Evolutionary conservation across 2,797 vertebrate species (phyloP), one percentile per base, ranked within the genome.

Genomic region (Peromyscus melanophrys): DNA sequence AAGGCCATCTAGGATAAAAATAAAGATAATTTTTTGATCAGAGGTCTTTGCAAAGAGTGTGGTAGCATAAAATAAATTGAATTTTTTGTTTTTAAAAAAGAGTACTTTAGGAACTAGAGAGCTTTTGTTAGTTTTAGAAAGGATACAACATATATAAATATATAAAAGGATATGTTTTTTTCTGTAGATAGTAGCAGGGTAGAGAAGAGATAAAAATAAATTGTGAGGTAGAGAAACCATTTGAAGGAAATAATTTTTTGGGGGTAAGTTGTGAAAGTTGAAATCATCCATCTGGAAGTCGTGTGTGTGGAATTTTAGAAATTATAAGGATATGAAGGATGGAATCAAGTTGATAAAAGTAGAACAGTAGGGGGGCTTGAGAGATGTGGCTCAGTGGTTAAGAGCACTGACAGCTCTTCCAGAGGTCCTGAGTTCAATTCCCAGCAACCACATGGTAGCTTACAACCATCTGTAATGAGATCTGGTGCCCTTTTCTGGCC

Each of bases 211-310:
- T 92, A 43, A 85, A 92, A 84, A 81, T 94, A 67, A 12, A 77
- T 88, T 95, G 83, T 95, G 65, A 85, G 0, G 27, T 88, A 40
- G 63, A 69, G 21, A 89, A 63, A 84, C 25, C 49, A 80, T 63
- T 91, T 88, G 89, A 88, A 94, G 76, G n/a, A 93, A 88, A 89
- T 92, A 19, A 69, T 34, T 76, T 2, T 90, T 78, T 95, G 1
- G n/a, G 6, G n/a, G 21, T 82, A 43, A 87, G 34, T 25, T 80
- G 16, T 80, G 69, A 55, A 89, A 63, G 27, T 87, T 89, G 52
- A 91, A 90, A 49, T 89, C 2, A 61, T 67, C 80, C 49, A 93
- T 93, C 14, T 76, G 37, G 34, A 82, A 43, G 23, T 73, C 34
- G 43, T 57, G 29, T 65, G 34, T 90, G 12, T 91, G 25, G 65